Evolutionary conservation across 2,797 vertebrate genomes (phyloP).

Genomic region (Pangasius larnaudii): DNA sequence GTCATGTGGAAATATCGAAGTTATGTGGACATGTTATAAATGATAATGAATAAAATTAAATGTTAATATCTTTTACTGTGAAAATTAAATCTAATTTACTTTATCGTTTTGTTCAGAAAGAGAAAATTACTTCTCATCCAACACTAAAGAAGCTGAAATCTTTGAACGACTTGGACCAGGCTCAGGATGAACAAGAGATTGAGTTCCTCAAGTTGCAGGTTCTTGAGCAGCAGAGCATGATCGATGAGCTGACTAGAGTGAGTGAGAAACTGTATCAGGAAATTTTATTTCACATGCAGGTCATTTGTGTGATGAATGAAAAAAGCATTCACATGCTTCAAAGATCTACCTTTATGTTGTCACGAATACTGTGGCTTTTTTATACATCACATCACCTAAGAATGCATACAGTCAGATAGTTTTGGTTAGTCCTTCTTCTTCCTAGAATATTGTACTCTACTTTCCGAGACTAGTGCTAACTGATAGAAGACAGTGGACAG

Average conservation of each 20-base stretch:
- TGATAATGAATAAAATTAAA: not conserved
- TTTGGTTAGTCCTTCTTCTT: too few species aligned
- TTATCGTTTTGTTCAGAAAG: slow-evolving; percentile 79
- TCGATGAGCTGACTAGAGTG: slow-evolving; percentile 97
- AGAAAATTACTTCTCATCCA: slow-evolving; percentile 92
- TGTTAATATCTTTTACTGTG: not conserved
- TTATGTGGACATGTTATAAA: not conserved
- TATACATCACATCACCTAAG: not conserved
- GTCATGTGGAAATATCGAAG: too few species aligned
- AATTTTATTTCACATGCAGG: not conserved
- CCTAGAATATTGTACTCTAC: not conserved
- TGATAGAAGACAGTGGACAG: not conserved
- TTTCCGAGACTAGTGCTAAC: not conserved
- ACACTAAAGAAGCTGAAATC: slow-evolving; percentile 96
- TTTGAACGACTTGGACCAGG: slow-evolving; percentile 96
- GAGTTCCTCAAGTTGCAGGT: slow-evolving; percentile 98
- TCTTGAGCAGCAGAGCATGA: slow-evolving; percentile 96
- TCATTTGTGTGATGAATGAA: not conserved
- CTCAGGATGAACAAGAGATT: slow-evolving; percentile 95
- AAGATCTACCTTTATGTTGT: not conserved
- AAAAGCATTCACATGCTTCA: not conserved
- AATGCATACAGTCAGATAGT: not conserved
- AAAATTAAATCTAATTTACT: not conserved
- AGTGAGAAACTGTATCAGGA: slow-evolving; percentile 46
- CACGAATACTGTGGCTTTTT: not conserved